Evolutionary conservation across 2,113 vertebrate genomes (phyloP), one percentile per base, ranked within the genome.

Genomic region (Perca fluviatilis): DNA sequence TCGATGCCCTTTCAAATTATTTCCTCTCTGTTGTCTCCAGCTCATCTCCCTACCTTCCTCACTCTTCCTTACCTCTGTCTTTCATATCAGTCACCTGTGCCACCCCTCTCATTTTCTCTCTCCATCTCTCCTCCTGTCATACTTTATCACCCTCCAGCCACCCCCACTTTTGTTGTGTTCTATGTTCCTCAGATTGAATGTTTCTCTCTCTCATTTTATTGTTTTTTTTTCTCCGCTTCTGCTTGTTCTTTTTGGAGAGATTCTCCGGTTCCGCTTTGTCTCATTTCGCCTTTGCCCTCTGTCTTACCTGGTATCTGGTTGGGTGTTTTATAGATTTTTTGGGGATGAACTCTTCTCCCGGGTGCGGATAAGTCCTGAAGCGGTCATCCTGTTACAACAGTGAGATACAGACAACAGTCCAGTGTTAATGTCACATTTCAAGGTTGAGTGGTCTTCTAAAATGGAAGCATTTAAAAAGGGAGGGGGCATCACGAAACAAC

Each of bases 301-400:
- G n/a, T 79, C 88, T 90, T 95, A 99, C 98, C 97, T 99, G 96
- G 65, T 99, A 98, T 95, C 98, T 96, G 5, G 98, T 98, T 43
- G 97, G 97, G 86, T 98, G 97, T 93, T 95, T 97, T 86, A 96
- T 96, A 57, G 96, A 94, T 12, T 97, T 98, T 87, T 95, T 97
- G 75, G 93, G 91, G 7, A 96, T 95, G 93, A 96, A 96, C 62
- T 95, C 96, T 40, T 98, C 97, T 80, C 95, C 92, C 46, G 94
- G 96, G 74, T 94, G 95, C 54, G 94, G 92, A 88, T 93, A 95
- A 69, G 96, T 86, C 89, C 96, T 95, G 87, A 97, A 97, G 90
- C 79, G 97, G 89, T 97, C 95, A 90, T 96, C 96, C 98, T 98
- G 94, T 86, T 82, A 68, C 63, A 80, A 83, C 36, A 64, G 63